Conservation (phyloP, 1,140 invertebrate genomes). For the Microplitis mediator region DNA sequence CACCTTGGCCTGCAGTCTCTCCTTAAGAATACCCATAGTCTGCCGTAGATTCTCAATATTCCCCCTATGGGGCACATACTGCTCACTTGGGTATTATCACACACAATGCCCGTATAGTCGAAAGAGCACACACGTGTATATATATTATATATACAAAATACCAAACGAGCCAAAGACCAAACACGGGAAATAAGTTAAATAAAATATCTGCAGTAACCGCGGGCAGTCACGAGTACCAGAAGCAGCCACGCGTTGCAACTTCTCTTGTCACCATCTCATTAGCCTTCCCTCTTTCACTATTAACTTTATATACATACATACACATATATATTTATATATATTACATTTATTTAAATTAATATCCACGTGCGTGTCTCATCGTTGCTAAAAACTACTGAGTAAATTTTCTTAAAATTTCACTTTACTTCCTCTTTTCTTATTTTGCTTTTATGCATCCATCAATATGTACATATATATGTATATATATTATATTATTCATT, state of each 20-base stretch:
- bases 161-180: background rate
- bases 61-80: background rate
- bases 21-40: background rate
- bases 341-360: background rate
- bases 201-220: constrained; percentile 1
- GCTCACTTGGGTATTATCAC: background rate
- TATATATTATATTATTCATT: no score
- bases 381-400: background rate
- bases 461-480: background rate
- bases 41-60: background rate
- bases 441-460: background rate
- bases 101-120: constrained; percentile 13
- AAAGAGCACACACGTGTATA: background rate
- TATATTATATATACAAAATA: background rate
- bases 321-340: background rate
- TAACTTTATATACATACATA: background rate
- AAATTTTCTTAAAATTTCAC: constrained; percentile 20
- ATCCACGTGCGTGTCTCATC: constrained; percentile 22
- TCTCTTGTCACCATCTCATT: constrained; percentile 29
- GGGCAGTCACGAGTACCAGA: constrained; percentile 1
- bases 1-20: background rate
- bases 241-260: constrained; percentile 19
- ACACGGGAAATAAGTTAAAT: background rate
- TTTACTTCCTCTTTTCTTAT: constrained; percentile 10
- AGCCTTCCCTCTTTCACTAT: constrained; percentile 1